Evolutionary conservation across 2,797 vertebrate genomes (phyloP), one percentile per base, ranked within the genome.

Genomic region (Furcifer pardalis): DNA sequence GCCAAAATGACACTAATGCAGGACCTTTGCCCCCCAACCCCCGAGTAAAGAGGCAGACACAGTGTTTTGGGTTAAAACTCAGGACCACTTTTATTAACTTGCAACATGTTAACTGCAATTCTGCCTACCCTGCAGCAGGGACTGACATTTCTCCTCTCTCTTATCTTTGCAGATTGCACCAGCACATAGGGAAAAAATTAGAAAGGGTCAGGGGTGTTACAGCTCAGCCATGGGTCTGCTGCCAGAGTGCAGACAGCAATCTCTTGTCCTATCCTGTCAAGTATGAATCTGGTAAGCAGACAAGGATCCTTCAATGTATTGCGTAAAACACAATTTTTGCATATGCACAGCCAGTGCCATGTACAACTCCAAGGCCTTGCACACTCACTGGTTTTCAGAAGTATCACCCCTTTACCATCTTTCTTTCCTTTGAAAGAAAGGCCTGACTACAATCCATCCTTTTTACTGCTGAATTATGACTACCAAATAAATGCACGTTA

Each of bases 401-500:
- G 19, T 32, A 66, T 68, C 3, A 2, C 17, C 73, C 27, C 1
- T 15, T 83, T 25, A 2, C 4, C 25, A 56, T 40, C 73, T 52
- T 8, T n/a, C 59, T 62, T 63, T 72, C 37, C 40, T 79, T 63
- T 17, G n/a, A 82, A 82, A 56, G 25, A 35, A 69, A 74, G 10
- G 60, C 32, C 23, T 13, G 73, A 4, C 23, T 66, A 27, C 21
- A 37, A 40, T 56, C 37, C 23, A 25, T 60, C 5, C 52, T 46
- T 52, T 78, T 49, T 62, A 32, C 83, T 63, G 23, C 25, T 69
- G 52, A 49, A 30, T 84, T 72, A 84, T 72, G 66, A 78, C 78
- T 37, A 76, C n/a, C 30, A 65, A 65, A 65, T 63, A 52, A 49
- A 79, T 30, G 44, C 46, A 49, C 32, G 52, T 56, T 74, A 65